Conservation (phyloP, 2,888 invertebrate species). For the Tolmerus cingulatus region DNA sequence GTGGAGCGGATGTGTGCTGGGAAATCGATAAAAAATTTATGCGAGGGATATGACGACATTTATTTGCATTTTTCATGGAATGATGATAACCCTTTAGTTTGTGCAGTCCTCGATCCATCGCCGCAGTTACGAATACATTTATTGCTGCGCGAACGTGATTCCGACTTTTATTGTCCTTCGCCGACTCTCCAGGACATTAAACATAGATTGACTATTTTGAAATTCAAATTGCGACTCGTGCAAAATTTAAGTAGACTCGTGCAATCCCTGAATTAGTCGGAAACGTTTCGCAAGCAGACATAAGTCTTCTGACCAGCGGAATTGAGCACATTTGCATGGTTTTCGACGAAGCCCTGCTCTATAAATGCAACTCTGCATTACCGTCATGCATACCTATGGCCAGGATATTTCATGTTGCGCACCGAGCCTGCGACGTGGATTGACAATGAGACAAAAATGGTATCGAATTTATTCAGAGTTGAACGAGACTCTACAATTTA, state of each 20-base stretch:
- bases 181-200: constrained; percentile 13
- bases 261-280: not conserved
- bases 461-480: not conserved
- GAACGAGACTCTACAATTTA: not conserved
- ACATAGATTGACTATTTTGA: constrained; percentile 20
- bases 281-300: not conserved
- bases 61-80: constrained; percentile 46
- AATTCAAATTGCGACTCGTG: constrained; percentile 16
- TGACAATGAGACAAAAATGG: not conserved
- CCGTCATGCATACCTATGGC: not conserved
- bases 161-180: constrained; percentile 18
- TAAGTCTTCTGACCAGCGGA: not conserved
- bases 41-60: constrained; percentile 46
- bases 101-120: constrained; percentile 11
- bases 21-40: constrained; percentile 48
- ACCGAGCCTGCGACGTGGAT: not conserved
- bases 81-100: constrained; percentile 35
- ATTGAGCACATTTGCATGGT: not conserved
- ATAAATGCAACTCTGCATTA: not conserved
- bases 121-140: constrained; percentile 3
- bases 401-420: not conserved
- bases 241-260: constrained; percentile 13
- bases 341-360: not conserved
- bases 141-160: constrained; percentile 14
- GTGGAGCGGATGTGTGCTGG: not conserved